phyloP scores from a whole-genome alignment of 37 sponge, comb jelly and placozoan species.

The Halisarca cf. caerulea region DNA sequence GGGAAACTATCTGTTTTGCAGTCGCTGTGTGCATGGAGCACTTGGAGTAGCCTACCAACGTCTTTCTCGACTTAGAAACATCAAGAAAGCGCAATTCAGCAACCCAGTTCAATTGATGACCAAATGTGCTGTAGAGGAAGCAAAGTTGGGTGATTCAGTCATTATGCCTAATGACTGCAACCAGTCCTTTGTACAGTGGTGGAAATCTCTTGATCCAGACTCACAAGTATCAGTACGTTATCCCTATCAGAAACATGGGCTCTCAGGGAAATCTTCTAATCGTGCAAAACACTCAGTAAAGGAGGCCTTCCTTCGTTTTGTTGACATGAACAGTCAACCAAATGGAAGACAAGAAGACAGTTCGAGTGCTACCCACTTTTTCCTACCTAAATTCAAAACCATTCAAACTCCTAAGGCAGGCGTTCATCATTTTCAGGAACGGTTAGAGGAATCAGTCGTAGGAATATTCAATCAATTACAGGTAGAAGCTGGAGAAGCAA shows the following conservation, averaged over 20 bases:
- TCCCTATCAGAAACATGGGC: slow-evolving; percentile 7
- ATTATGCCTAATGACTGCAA: background rate
- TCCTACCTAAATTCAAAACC: slow-evolving; percentile 27
- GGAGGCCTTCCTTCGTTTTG: slow-evolving; percentile 30
- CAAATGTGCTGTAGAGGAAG: slow-evolving; percentile 9
- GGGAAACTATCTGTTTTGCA: slow-evolving; percentile 46
- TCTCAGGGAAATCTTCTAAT: slow-evolving; percentile 17
- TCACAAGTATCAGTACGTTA: background rate
- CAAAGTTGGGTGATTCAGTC: slow-evolving; percentile 2
- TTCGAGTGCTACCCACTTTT: slow-evolving; percentile 19
- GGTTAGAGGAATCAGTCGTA: slow-evolving; percentile 22
- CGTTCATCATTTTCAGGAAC: slow-evolving; percentile 3
- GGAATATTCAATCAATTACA: slow-evolving; percentile 31
- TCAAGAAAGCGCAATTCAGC: slow-evolving; percentile 26
- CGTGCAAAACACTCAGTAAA: slow-evolving; percentile 13
- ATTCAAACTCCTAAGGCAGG: slow-evolving; percentile 26
- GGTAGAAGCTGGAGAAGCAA: background rate
- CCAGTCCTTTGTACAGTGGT: background rate
- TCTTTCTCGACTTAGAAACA: slow-evolving; percentile 28
- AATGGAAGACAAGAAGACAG: slow-evolving; percentile 41
- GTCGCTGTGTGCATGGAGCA: background rate
- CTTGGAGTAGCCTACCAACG: slow-evolving; percentile 24
- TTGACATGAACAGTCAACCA: slow-evolving; percentile 39
- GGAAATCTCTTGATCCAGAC: background rate
- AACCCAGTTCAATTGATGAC: background rate